phyloP scores from a whole-genome alignment of 2,888 invertebrate genomes.

The Perizoma flavofasciatum region DNA sequence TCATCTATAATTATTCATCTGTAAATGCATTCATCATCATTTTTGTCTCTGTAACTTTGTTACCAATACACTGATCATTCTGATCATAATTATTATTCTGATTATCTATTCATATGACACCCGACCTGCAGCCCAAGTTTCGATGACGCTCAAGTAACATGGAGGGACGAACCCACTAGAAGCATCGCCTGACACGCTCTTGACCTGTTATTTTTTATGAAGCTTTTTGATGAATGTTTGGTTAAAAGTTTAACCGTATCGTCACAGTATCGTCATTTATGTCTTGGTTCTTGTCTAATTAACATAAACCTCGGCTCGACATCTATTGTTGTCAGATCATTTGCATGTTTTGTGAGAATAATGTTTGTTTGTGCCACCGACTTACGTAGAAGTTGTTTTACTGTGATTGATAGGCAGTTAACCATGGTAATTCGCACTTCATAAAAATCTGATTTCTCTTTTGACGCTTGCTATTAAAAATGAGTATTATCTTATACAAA shows the following conservation, averaged over 20 bases:
- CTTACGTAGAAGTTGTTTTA: constrained; percentile 63
- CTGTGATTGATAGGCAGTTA: constrained; percentile 67
- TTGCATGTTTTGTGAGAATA: constrained; percentile 59
- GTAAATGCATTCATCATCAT: no score
- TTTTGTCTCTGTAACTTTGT: no score
- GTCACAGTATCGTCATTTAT: constrained; percentile 72
- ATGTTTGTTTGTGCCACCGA: constrained; percentile 67
- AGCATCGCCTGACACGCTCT: neutral
- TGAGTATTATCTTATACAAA: neutral
- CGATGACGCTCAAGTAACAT: no score
- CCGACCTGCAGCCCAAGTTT: no score
- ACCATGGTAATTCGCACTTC: constrained; percentile 59
- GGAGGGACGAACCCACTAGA: constrained; percentile 8
- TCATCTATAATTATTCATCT: no score
- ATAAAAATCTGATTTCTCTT: constrained; percentile 47
- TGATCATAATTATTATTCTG: no score
- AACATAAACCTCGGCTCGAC: constrained; percentile 55
- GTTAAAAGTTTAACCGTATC: constrained; percentile 78
- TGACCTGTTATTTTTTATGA: constrained; percentile 11
- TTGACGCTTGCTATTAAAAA: constrained; percentile 16
- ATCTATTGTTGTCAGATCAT: constrained; percentile 48
- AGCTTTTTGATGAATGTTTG: constrained; percentile 62
- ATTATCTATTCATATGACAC: no score
- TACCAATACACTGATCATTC: no score
- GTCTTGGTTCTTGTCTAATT: constrained; percentile 50